Evolutionary conservation across 2,888 invertebrate species (phyloP).

Genomic region (Apeira syringaria): DNA sequence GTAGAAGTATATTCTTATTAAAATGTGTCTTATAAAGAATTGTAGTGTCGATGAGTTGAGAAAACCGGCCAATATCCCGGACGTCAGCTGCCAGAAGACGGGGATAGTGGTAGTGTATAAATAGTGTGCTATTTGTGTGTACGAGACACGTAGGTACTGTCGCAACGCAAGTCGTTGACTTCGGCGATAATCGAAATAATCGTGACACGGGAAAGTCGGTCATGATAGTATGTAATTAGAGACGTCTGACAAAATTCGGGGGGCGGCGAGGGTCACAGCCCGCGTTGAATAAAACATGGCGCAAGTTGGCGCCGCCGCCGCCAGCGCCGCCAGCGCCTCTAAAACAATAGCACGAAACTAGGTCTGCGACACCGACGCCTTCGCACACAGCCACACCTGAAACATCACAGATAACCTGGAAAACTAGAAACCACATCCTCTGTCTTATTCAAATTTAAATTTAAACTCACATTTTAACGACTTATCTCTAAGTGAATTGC

Average conservation of each 20-base stretch:
- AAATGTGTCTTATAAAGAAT: too few species aligned
- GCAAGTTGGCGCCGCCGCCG: constrained; percentile 54
- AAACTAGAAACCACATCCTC: constrained; percentile 38
- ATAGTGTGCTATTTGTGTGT: constrained; percentile 35
- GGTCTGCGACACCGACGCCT: constrained; percentile 42
- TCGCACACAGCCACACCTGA: constrained; percentile 29
- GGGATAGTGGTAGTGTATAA: constrained; percentile 29
- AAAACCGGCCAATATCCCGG: constrained; percentile 19
- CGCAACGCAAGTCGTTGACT: constrained; percentile 52
- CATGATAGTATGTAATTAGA: constrained; percentile 73
- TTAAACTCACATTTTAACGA: constrained; percentile 13
- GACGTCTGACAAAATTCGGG: constrained; percentile 69
- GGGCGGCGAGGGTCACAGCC: constrained; percentile 71
- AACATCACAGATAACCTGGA: constrained; percentile 43
- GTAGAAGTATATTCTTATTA: too few species aligned
- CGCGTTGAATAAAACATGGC: constrained; percentile 72
- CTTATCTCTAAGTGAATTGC: constrained; percentile 15
- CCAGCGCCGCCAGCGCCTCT: constrained; percentile 48
- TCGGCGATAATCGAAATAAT: constrained; percentile 57
- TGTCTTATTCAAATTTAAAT: constrained; percentile 18
- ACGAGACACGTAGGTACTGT: constrained; percentile 40
- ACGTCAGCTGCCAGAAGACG: constrained; percentile 26
- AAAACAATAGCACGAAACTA: constrained; percentile 62
- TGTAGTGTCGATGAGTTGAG: constrained; percentile 3
- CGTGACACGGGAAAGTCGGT: constrained; percentile 67